Percentiles rank a stretch among this genome's conserved stretches.
Conservation (phyloP, 2,113 vertebrate species). For the Peromyscus californicus region DNA sequence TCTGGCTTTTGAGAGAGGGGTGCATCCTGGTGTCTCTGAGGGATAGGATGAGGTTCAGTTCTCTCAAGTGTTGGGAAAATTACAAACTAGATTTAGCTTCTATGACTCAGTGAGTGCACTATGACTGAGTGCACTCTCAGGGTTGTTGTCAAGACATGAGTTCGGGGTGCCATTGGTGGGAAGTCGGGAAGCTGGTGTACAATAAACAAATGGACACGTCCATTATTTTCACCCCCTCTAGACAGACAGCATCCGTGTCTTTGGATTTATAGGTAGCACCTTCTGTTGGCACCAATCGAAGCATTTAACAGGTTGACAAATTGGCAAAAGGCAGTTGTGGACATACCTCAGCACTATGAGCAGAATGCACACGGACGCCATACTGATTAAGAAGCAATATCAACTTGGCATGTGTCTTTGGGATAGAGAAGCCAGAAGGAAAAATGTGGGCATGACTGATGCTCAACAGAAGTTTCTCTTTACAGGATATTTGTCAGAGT, state of each 20-base stretch:
- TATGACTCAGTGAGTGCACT: background rate
- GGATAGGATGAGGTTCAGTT: background rate
- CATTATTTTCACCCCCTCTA: background rate
- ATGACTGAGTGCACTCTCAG: background rate
- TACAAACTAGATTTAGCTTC: background rate
- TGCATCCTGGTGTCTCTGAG: background rate
- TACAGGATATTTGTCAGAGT: background rate
- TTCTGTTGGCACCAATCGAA: conserved; percentile 34
- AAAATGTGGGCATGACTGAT: background rate
- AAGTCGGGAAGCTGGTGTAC: background rate
- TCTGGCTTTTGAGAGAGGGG: background rate
- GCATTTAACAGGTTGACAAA: background rate
- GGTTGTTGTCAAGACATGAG: background rate
- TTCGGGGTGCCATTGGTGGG: background rate
- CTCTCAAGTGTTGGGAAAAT: conserved; percentile 8
- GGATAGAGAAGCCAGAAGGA: background rate
- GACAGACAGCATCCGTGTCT: background rate
- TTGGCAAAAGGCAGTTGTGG: background rate
- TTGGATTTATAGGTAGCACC: conserved; percentile 60
- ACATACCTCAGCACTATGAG: background rate
- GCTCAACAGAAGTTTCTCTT: background rate
- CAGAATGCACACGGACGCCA: background rate
- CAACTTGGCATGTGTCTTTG: background rate
- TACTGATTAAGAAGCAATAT: background rate
- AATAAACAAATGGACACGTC: background rate